phyloP scores from a whole-genome alignment of 2,113 vertebrate genomes.

The Hemiprocne comata region DNA sequence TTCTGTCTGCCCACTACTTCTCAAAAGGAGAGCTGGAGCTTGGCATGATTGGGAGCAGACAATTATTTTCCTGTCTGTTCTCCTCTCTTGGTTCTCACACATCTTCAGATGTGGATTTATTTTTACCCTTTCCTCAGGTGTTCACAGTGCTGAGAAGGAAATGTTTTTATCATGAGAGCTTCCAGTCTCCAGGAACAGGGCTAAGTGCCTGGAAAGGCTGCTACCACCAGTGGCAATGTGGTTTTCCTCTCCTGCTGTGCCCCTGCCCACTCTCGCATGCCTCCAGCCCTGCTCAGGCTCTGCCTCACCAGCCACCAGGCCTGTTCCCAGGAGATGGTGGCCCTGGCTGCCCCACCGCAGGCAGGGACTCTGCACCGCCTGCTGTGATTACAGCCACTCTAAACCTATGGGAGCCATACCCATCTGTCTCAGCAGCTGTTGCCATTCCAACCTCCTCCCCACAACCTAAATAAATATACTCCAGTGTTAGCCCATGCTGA shows the following conservation, averaged over 20 bases:
- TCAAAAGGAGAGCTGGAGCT: not conserved
- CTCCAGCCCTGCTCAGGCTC: not conserved
- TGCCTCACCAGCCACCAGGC: not conserved
- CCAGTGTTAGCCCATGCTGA: not conserved
- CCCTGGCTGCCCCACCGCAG: not conserved
- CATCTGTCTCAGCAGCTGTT: not conserved
- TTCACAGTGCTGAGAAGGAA: not conserved
- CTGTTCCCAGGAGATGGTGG: not conserved
- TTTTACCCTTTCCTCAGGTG: not conserved
- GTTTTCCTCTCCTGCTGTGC: not conserved
- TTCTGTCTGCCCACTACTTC: not conserved
- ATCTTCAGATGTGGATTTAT: not conserved
- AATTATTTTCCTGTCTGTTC: not conserved
- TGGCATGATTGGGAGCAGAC: not conserved
- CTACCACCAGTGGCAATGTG: not conserved
- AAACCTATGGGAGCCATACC: rapidly evolving
- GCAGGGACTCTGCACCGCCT: not conserved
- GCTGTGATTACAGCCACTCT: not conserved
- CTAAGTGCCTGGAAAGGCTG: not conserved
- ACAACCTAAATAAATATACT: not conserved
- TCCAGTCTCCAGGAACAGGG: not conserved
- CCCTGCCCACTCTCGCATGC: not conserved
- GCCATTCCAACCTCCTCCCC: not conserved
- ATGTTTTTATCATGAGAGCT: not conserved
- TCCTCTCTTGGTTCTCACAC: not conserved